These are phyloP conservation scores for Coecobrya sp. DNA, from an alignment of 2,888 invertebrate genomes.

Conservation along the genomic window DNA sequence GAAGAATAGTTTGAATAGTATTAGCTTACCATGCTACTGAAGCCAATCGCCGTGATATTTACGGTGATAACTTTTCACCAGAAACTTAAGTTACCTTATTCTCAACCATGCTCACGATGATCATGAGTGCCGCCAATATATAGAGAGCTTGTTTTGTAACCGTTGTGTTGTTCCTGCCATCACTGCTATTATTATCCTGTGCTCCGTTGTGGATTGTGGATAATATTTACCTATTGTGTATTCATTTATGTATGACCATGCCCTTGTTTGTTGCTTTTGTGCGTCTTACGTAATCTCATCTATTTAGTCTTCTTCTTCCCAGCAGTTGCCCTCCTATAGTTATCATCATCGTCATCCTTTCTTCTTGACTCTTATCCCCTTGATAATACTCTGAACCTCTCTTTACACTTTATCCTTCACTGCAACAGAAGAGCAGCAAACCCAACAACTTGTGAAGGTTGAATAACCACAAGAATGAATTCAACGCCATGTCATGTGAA, in stretches of 20 bases:
- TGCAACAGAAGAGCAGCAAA: neutral
- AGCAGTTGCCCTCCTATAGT: neutral
- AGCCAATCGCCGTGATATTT: conserved; percentile 16
- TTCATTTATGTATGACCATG: conserved; percentile 32
- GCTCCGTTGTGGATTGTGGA: neutral
- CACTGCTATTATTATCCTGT: neutral
- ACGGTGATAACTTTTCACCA: neutral
- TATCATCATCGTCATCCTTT: conserved; percentile 49
- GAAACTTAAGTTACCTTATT: neutral
- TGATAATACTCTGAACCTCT: conserved; percentile 49
- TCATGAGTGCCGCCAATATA: neutral
- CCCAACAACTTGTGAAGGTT: no score
- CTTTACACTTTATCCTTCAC: conserved; percentile 18
- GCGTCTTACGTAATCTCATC: conserved; percentile 67
- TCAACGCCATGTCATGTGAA: no score
- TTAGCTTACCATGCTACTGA: neutral
- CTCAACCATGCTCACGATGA: neutral
- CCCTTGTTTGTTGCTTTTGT: conserved; percentile 61
- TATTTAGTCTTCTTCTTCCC: conserved; percentile 34
- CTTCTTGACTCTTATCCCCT: conserved; percentile 51
- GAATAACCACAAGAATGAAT: no score
- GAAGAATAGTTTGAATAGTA: neutral
- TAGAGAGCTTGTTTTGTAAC: neutral
- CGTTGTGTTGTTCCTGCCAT: neutral
- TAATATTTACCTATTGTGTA: conserved; percentile 8